These are phyloP conservation scores for Nicator chloris DNA, from an alignment of 2,113 vertebrate genomes.

Conservation along the genomic window DNA sequence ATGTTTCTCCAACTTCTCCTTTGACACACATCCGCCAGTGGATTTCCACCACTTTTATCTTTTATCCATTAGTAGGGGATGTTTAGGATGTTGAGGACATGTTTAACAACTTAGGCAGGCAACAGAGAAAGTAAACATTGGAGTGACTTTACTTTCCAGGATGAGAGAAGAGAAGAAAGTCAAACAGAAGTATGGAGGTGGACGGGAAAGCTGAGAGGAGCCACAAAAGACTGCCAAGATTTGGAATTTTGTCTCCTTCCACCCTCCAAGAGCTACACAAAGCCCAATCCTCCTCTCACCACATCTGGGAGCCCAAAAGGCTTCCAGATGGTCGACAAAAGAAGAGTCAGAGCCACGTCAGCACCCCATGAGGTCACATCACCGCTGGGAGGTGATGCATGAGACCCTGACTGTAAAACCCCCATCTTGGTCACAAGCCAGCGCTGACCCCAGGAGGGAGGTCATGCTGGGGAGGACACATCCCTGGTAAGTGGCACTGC, in stretches of 20 bases:
- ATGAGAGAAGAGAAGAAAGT: background rate
- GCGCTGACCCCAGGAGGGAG: background rate
- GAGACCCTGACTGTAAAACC: background rate
- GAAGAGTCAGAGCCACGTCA: background rate
- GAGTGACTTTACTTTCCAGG: background rate
- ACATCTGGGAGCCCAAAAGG: background rate
- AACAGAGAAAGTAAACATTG: background rate
- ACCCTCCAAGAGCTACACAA: background rate
- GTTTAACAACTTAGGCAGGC: background rate
- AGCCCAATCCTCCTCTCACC: background rate
- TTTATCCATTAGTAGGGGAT: background rate
- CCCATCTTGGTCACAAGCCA: background rate
- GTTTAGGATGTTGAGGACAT: background rate
- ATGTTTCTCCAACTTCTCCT: background rate
- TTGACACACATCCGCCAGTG: background rate
- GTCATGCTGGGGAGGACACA: accelerated
- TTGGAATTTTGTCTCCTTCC: background rate
- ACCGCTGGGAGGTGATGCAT: background rate
- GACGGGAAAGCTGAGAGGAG: background rate
- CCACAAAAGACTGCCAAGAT: background rate
- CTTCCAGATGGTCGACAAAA: background rate
- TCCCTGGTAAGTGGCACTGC: background rate
- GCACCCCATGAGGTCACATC: background rate
- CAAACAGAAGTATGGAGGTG: background rate
- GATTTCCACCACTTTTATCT: background rate